Evolutionary conservation across 2,888 invertebrate genomes (phyloP).

Genomic region (Masnerella sp.): DNA sequence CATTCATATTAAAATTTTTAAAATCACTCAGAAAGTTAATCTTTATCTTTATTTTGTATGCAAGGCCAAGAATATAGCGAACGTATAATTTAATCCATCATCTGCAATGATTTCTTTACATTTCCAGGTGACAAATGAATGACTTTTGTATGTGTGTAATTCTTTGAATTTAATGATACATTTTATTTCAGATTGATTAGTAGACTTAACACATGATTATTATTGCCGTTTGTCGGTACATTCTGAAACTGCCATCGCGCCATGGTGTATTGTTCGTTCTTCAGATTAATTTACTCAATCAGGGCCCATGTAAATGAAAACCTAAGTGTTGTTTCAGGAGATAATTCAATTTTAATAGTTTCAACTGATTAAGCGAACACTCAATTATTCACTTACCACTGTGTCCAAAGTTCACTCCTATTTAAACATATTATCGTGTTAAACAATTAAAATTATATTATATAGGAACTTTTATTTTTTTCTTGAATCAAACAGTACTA

Average conservation of each 20-base stretch:
- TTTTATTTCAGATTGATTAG: slow-evolving; percentile 15
- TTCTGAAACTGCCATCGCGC: slow-evolving; percentile 48
- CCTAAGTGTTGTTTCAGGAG: slow-evolving; percentile 12
- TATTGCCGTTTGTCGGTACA: slow-evolving; percentile 23
- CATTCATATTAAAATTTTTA: too few relatives aligned
- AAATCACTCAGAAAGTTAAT: too few relatives aligned
- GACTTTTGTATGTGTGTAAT: background rate
- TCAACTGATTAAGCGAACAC: slow-evolving; percentile 9
- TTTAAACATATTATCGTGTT: background rate
- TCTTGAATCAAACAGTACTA: too few relatives aligned
- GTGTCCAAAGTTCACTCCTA: background rate
- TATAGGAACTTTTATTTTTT: too few relatives aligned
- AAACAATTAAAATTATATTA: too few relatives aligned
- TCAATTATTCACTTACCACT: slow-evolving; percentile 12
- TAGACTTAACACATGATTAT: slow-evolving; percentile 19
- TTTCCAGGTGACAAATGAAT: too few relatives aligned
- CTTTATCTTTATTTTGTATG: too few relatives aligned
- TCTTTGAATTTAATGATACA: too few relatives aligned
- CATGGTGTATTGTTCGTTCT: slow-evolving; percentile 50
- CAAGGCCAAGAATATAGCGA: too few relatives aligned
- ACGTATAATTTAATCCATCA: too few relatives aligned
- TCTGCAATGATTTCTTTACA: too few relatives aligned
- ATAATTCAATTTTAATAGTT: slow-evolving; percentile 25
- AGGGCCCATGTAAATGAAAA: slow-evolving; percentile 22
- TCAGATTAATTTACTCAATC: slow-evolving; percentile 41